Conservation (phyloP, 2,888 invertebrate genomes). For the Dolomedes plantarius region DNA sequence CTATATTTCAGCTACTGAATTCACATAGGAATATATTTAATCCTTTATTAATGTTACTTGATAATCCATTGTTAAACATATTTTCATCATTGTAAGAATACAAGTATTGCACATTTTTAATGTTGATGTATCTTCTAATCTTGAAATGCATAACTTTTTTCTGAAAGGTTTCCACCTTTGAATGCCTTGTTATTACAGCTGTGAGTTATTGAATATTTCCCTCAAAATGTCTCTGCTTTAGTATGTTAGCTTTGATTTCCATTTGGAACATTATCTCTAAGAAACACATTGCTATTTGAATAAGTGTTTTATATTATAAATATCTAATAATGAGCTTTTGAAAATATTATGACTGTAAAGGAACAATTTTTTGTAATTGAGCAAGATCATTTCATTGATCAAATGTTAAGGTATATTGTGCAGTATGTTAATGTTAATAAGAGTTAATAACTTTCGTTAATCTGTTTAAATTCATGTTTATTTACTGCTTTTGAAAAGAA, state of each 20-base stretch:
- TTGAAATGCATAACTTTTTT: conserved; percentile 38
- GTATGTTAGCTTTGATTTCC: conserved; percentile 12
- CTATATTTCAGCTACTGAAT: conserved; percentile 53
- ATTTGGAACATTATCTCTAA: conserved; percentile 1
- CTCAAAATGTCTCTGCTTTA: conserved; percentile 9
- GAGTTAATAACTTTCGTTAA: conserved; percentile 12
- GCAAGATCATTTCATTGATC: conserved; percentile 51
- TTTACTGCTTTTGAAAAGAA: conserved; percentile 1
- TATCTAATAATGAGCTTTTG: conserved; percentile 52
- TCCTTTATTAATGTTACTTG: conserved; percentile 60
- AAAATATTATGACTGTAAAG: conserved; percentile 35
- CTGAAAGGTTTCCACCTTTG: conserved; percentile 38
- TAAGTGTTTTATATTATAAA: conserved; percentile 51
- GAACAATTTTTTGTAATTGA: conserved; percentile 42
- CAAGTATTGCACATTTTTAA: conserved; percentile 59
- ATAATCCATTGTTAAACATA: conserved; percentile 51
- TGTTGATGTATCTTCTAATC: conserved; percentile 34
- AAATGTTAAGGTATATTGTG: conserved; percentile 42
- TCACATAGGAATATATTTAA: conserved; percentile 47
- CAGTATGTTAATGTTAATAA: conserved; percentile 42
- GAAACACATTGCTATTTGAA: conserved; percentile 12
- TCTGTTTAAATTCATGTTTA: not conserved
- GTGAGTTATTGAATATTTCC: conserved; percentile 8
- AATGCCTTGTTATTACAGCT: conserved; percentile 38
- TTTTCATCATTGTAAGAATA: conserved; percentile 46